Evolutionary conservation across 2,797 vertebrate species (phyloP), one percentile per base, ranked within the genome.

Genomic region (Paedocypris micromegethes): DNA sequence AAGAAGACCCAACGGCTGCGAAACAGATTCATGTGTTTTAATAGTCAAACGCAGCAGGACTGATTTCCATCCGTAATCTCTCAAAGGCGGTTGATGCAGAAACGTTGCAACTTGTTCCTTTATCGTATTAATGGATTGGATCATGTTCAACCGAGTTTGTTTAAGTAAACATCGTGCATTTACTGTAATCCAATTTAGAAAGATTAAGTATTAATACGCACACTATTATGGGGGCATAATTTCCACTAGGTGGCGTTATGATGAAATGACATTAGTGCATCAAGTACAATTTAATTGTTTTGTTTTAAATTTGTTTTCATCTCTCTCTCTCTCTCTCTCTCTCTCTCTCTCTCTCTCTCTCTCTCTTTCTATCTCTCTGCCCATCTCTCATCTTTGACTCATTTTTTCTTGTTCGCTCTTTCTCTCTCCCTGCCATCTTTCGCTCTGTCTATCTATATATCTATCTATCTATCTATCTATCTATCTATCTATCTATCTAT

Each of bases 171-270:
- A 7, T 2, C 6, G 5, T 40, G 3, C 9, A 51, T 52, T 42
- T 59, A 4, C 40, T 52, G 39, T 39, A 38, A 39, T 23, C 4
- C 40, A 42, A 46, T 9, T 54, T 6, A 48, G 48, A 9, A 7
- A 23, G 40, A 7, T 6, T 4, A 51, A 37, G 41, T n/a, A 5
- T 42, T 9, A 40, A 39, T 0, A 45, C 38, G 2, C 41, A 44
- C 3, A n/a, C 37, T 9, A 62, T 23, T 23, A 23, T 23, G 23
- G 23, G 23, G 23, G 5, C 51, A 39, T 3, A 66, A 66, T 77
- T 70, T 75, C 82, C 88, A 87, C 83, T 75, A 80, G 85, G 73
- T 83, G 84, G 81, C 79, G 67, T 65, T 74, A 0, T 69, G 23
- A 23, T 23, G 1, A 1, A 74, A 50, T 77, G 80, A 77, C 51